Evolutionary conservation across 2,797 vertebrate genomes (phyloP).

Genomic region (Natrix natrix): DNA sequence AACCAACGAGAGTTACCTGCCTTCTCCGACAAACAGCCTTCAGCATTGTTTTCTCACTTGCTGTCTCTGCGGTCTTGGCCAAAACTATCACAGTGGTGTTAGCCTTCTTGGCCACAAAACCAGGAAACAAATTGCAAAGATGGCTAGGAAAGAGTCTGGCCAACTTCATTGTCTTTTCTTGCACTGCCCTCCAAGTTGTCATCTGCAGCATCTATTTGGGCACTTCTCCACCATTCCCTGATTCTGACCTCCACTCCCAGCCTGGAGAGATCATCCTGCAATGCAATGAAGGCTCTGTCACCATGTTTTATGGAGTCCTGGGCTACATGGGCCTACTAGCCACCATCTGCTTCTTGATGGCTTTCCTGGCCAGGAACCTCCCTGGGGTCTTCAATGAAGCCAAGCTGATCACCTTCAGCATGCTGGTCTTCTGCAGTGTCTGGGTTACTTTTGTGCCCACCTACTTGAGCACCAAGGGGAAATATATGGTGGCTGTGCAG

Average conservation of each 20-base stretch:
- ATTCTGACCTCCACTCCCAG: background rate
- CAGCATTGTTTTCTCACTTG: background rate
- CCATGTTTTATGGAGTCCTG: background rate
- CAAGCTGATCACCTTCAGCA: background rate
- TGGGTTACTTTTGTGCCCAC: background rate
- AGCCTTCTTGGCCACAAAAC: background rate
- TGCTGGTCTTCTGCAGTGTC: background rate
- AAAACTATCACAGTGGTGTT: background rate
- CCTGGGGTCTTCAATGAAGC: background rate
- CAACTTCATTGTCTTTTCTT: background rate
- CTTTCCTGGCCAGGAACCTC: background rate
- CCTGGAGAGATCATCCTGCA: conserved; percentile 11
- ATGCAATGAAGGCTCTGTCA: conserved; percentile 21
- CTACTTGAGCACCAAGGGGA: background rate
- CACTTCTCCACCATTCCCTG: background rate
- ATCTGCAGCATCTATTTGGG: background rate
- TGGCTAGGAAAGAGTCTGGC: background rate
- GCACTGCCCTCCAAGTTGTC: background rate
- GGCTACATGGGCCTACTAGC: background rate
- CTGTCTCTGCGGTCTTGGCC: background rate
- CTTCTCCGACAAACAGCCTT: background rate
- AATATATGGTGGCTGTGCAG: background rate
- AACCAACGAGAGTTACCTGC: background rate
- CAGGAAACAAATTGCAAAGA: background rate
- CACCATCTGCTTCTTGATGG: background rate